Base-by-base conservation (phyloP, 2,113 vertebrate genomes). In the Pollachius pollachius region DNA sequence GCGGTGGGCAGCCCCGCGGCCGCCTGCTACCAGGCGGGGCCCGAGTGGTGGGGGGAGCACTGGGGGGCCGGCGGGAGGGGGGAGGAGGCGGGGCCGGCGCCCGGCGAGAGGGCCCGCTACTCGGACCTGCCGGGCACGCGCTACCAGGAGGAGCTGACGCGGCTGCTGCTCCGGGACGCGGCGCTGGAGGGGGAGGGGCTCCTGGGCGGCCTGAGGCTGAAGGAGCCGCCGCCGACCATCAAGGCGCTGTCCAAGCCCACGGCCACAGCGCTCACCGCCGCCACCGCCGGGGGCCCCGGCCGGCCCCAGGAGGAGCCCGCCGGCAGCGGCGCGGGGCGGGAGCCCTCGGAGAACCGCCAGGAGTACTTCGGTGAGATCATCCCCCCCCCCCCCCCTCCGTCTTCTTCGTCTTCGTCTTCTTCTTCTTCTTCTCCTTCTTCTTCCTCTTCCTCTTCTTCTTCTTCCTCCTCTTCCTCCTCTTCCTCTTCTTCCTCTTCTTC, bases 331-430 rank as follows among this genome's bases (percentile, higher is more conserved):
- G 65, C 63, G 3, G 81, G 84, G 5, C 83, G 89, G 64, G 90
- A 89, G 25, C 60, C 77, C 0, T 59, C 58, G 0, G 90, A 93
- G 78, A 89, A 88, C 81, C 87, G 93, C 1, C 93, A 93, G 84
- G 94, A 95, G 79, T 95, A 91, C 87, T 95, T 95, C 84, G 94
- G 94, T 95, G 87, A 95, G 90, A 79, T 69, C 1, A 37, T n/a
- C 13, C 64, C 13, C 2, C n/a, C 37, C 9, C 6, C 41, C 11
- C 41, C 41, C 12, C 41, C 41, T 48, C 37, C 41, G 8, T 48
- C 41, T 48, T 13, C 41, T 48, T 48, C 12, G 1, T 6, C 30
- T 30, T 6, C 3, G 4, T 30, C 30, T 5, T 30, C 30, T 23
- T 23, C 21, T 23, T 23, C 21, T 1, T 30, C 30, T 30, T 30